phyloP scores from a whole-genome alignment of 2,113 vertebrate species.

The Acrocephalus arundinaceus region DNA sequence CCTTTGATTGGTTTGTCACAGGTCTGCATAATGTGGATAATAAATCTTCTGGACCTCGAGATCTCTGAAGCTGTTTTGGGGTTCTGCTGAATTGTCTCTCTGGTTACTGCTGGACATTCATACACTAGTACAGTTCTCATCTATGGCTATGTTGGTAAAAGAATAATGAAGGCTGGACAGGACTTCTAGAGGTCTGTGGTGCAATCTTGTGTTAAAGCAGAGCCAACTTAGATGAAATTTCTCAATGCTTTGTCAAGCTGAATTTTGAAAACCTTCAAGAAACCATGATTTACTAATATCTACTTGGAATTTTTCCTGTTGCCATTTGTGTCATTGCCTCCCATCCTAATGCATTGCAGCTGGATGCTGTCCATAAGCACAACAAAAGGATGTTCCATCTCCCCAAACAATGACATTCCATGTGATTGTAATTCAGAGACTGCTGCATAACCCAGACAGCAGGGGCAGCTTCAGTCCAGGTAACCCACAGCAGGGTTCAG shows the following conservation, averaged over 20 bases:
- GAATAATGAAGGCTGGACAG: neutral
- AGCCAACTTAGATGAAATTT: neutral
- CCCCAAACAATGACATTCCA: neutral
- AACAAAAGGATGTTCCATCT: neutral
- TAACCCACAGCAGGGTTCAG: neutral
- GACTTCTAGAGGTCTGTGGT: neutral
- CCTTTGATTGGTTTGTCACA: neutral
- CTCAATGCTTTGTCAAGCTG: neutral
- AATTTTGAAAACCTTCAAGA: neutral
- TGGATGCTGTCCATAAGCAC: neutral
- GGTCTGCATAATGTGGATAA: neutral
- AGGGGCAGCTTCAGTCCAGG: neutral
- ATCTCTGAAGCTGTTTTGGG: neutral
- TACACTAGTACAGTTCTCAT: neutral
- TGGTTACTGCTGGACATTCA: neutral
- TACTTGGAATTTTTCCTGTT: neutral
- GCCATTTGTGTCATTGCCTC: neutral
- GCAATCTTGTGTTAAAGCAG: neutral
- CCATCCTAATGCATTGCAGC: neutral
- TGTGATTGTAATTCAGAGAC: neutral
- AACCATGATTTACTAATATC: neutral
- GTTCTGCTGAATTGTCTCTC: neutral
- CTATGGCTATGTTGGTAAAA: neutral
- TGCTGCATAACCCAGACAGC: neutral
- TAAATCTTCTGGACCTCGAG: neutral